Evolutionary conservation across 1,140 invertebrate genomes (phyloP), one percentile per base, ranked within the genome.

Genomic region (Drosophila nigromelanica): DNA sequence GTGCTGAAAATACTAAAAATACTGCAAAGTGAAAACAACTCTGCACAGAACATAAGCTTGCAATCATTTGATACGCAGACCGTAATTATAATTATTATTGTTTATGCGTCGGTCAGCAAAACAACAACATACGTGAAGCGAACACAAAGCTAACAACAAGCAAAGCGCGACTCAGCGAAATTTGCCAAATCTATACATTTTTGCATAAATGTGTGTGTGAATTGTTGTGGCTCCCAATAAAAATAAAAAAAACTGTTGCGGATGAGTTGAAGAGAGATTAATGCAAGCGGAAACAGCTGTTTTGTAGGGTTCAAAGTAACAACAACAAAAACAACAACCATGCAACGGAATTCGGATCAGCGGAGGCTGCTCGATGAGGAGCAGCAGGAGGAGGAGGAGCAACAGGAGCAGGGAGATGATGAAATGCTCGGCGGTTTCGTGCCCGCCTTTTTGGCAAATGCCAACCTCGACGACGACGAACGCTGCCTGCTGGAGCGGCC

Each of bases 361-460:
- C n/a, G 51, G 11, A 37, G 14, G 27, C 12, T 69, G 18, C 64
- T 66, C 11, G 35, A 63, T 11, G 59, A 50, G 27, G 43, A 64
- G 21, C n/a, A 54, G 45, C 10, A 48, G 8, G 24, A 14, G 7
- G 35, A 69, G 8, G 45, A 72, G 0, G 70, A 81, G 33, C 74
- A 81, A 1, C 47, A 33, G 27, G 14, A 12, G 10, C 45, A 33
- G 8, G 33, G 12, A 0, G 80, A 86, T 18, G 81, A 86, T 0
- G 27, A 59, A 5, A 56, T 77, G 11, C 37, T 62, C 5, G 60
- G 61, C 7, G 52, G 50, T 3, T 90, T 89, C 56, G 68, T 90
- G 24, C 82, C 90, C 30, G 90, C 90, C 8, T 83, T 90, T 27
- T 59, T 62, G 0, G 59, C 78, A 5, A 43, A 61, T 7, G 45